Percentiles rank a stretch among this genome's conserved stretches.
These are phyloP conservation scores for Pachyramphus minor DNA, from an alignment of 2,113 vertebrate species.

Conservation along the genomic window DNA sequence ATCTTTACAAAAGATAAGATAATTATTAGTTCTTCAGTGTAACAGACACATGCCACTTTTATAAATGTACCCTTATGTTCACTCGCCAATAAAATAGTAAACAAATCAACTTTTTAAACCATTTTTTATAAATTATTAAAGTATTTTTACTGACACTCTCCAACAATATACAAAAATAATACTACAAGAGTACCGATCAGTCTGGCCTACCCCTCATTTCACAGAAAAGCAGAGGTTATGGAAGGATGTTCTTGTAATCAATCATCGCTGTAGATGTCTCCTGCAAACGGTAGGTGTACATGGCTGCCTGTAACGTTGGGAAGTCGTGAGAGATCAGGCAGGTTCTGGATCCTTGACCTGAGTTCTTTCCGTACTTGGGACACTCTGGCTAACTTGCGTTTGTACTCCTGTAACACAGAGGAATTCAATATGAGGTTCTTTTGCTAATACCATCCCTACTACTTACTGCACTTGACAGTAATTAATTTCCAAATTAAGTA, in stretches of 20 bases:
- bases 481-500: not conserved
- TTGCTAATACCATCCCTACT: not conserved
- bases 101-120: conserved; percentile 76
- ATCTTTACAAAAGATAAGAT: conserved; percentile 77
- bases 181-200: conserved; percentile 78
- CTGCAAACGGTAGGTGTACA: conserved; percentile 84
- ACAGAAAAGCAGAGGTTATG: conserved; percentile 64
- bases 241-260: conserved; percentile 68
- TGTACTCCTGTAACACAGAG: conserved; percentile 89
- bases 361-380: conserved; percentile 96
- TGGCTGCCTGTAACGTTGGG: conserved; percentile 86
- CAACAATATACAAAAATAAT: conserved; percentile 88
- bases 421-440: not conserved
- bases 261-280: conserved; percentile 87
- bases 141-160: conserved; percentile 75
- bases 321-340: conserved; percentile 87
- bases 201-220: conserved; percentile 73
- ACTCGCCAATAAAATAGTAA: conserved; percentile 76
- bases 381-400: conserved; percentile 91
- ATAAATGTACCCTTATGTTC: conserved; percentile 70
- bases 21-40: conserved; percentile 67
- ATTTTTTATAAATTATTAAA: conserved; percentile 77
- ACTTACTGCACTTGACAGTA: not conserved
- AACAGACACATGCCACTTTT: conserved; percentile 70
- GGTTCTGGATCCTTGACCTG: conserved; percentile 88